Evolutionary conservation across 92 coral and sea anemone species (phyloP).

Genomic region (Porites divaricata): DNA sequence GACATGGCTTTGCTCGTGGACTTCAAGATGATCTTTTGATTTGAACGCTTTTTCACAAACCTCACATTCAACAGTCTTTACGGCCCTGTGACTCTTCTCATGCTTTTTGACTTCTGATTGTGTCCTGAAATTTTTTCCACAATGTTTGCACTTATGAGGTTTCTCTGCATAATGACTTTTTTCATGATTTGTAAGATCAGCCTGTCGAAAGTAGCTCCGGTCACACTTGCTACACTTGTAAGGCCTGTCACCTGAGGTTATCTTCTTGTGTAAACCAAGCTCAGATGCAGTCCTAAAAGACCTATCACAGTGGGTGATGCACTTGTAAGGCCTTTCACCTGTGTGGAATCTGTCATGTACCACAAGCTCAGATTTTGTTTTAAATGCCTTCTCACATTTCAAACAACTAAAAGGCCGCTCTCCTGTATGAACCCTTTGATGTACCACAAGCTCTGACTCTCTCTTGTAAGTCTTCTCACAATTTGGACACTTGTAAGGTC

Average conservation of each 20-base stretch:
- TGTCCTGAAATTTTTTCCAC: slow-evolving; percentile 24
- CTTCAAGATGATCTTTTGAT: slow-evolving; percentile 32
- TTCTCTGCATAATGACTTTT: slow-evolving; percentile 28
- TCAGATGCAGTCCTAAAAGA: slow-evolving; percentile 49
- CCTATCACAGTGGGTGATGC: slow-evolving; percentile 29
- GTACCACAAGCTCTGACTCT: slow-evolving; percentile 45
- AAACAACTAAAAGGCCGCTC: slow-evolving; percentile 32
- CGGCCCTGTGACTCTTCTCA: slow-evolving; percentile 14
- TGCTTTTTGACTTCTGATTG: slow-evolving; percentile 22
- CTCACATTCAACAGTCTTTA: slow-evolving; percentile 12
- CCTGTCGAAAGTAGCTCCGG: slow-evolving; percentile 24
- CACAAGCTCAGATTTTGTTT: slow-evolving; percentile 45
- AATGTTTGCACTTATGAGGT: slow-evolving; percentile 33
- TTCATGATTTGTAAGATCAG: slow-evolving; percentile 38
- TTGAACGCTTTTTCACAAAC: slow-evolving; percentile 29
- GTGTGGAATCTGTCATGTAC: slow-evolving; percentile 46
- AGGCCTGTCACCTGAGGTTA: slow-evolving; percentile 31
- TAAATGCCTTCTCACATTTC: slow-evolving; percentile 44
- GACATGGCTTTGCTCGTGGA: slow-evolving; percentile 18
- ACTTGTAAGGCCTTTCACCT: slow-evolving; percentile 50
- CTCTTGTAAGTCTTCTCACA: slow-evolving; percentile 44
- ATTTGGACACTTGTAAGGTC: slow-evolving; percentile 32
- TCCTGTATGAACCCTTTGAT: slow-evolving; percentile 51
- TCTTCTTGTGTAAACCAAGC: slow-evolving; percentile 46
- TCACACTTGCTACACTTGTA: slow-evolving; percentile 28